Base-by-base conservation (phyloP, 2,113 vertebrate species). In the Connochaetes taurinus region DNA sequence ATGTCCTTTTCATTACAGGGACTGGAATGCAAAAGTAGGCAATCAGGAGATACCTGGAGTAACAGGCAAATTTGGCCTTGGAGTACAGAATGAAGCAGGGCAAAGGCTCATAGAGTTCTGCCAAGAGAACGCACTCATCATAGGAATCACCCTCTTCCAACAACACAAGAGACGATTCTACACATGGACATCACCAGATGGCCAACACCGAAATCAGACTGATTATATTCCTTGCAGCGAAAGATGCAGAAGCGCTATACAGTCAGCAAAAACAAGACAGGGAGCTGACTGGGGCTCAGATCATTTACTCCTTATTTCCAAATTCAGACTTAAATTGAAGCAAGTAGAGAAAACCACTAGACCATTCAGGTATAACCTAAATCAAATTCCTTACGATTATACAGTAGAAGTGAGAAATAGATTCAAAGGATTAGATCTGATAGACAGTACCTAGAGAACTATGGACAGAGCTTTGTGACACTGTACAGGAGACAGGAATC, bases 51-150 rank as follows among this genome's bases (percentile, higher is more conserved):
- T 23, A 36, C n/a, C n/a, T 71, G 4, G 19, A 71, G n/a, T 71
- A 36, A 71, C 19, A 71, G n/a, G 64, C n/a, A 36, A 71, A 71
- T 36, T 12, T 71, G 64, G n/a, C 64, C n/a, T 71, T 71, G n/a
- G 64, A 36, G 64, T 36, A 36, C 64, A 71, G 64, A 36, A 71
- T 71, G n/a, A 71, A 23, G 9, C n/a, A 71, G n/a, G 64, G n/a
- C 64, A 36, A 71, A 71, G 9, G 5, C 64, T 71, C n/a, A 71
- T 11, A 71, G 64, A 71, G n/a, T 36, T 71, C n/a, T 71, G 64
- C 9, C 19, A 71, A 71, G 19, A 71, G n/a, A 71, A 36, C 0
- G 0, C 19, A 71, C 64, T 36, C 9, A 0, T 21, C 64, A 71
- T 36, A 71, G 64, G n/a, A 71, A 71, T 36, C n/a, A 71, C 8